These are phyloP conservation scores for Porites cylindrica DNA, from an alignment of 92 coral and sea anemone species.

Conservation along the genomic window DNA sequence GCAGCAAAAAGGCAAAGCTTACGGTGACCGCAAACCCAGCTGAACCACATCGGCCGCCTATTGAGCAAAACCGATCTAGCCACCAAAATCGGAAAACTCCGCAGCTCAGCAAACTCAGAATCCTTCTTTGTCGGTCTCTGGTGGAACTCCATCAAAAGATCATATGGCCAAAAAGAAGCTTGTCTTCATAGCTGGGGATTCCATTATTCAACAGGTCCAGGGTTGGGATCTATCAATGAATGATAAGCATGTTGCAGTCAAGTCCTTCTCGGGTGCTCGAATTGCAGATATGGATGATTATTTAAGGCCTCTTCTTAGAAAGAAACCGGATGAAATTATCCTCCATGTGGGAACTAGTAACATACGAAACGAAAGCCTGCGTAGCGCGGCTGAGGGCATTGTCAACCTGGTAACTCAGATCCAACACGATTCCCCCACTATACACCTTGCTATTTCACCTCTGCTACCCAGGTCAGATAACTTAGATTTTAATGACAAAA, in stretches of 20 bases:
- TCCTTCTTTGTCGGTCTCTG: constrained; percentile 14
- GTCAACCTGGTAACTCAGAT: constrained; percentile 63
- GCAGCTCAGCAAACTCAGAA: constrained; percentile 22
- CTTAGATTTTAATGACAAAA: constrained; percentile 37
- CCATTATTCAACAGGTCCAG: constrained; percentile 58
- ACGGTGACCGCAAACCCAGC: constrained; percentile 23
- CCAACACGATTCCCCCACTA: constrained; percentile 61
- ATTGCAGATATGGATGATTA: constrained; percentile 70
- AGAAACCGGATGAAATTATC: constrained; percentile 64
- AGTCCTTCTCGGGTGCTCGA: constrained; percentile 63
- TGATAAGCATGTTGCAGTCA: constrained; percentile 59
- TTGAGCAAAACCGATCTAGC: constrained; percentile 22
- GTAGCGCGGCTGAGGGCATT: constrained; percentile 63
- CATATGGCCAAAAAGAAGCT: constrained; percentile 26
- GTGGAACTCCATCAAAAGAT: constrained; percentile 20
- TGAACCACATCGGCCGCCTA: constrained; percentile 17
- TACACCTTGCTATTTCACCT: constrained; percentile 45
- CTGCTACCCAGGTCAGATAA: constrained; percentile 60
- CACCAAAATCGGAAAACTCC: background rate
- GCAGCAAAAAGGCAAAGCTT: constrained; percentile 6
- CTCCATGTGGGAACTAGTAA: constrained; percentile 70
- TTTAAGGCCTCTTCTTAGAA: constrained; percentile 58
- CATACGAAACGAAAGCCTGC: constrained; percentile 43
- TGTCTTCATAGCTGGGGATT: constrained; percentile 61
- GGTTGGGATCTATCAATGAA: constrained; percentile 65